Conservation (phyloP, 2,888 invertebrate genomes). For the Lycocerus yunnanus region DNA sequence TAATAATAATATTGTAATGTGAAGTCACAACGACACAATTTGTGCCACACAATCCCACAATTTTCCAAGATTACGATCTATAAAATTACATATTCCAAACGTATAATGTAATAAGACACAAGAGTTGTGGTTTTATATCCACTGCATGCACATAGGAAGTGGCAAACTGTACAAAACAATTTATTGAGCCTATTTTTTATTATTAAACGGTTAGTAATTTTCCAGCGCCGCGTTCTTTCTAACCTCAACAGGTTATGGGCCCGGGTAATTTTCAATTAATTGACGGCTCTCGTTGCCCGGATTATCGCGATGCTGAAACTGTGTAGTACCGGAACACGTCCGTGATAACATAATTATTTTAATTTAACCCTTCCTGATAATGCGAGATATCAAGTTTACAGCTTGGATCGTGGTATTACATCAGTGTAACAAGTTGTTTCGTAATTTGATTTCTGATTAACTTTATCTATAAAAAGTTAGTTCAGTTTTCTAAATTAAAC, state of each 20-base stretch:
- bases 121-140: conserved; percentile 28
- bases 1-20: conserved; percentile 29
- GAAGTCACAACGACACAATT: conserved; percentile 29
- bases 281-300: background rate
- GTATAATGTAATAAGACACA: conserved; percentile 31
- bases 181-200: background rate
- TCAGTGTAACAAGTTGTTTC: background rate
- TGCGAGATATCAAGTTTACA: background rate
- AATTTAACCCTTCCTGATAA: background rate
- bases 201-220: background rate
- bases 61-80: conserved; percentile 36
- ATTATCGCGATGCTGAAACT: background rate
- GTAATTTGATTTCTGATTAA: background rate
- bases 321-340: background rate
- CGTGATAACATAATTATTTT: background rate
- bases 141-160: conserved; percentile 2
- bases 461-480: background rate
- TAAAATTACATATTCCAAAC: conserved; percentile 38
- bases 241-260: background rate
- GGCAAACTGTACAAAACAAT: background rate
- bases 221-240: background rate
- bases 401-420: background rate
- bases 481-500: background rate
- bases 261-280: background rate
- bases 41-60: conserved; percentile 26